phyloP scores from a whole-genome alignment of 1,140 invertebrate species.

The Yoshiicerus persimilis region DNA sequence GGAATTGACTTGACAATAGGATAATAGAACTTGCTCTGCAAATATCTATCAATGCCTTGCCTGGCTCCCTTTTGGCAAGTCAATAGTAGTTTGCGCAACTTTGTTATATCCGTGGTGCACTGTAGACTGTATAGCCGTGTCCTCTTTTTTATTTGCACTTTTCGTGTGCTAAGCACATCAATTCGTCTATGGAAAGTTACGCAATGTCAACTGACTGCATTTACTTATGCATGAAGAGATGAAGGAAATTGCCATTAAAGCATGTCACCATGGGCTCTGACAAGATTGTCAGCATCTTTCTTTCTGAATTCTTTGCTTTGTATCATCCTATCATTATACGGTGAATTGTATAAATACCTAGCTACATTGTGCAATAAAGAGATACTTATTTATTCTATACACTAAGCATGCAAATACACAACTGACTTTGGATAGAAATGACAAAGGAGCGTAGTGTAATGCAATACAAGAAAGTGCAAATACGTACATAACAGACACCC shows the following conservation, averaged over 20 bases:
- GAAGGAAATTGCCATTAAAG: neutral
- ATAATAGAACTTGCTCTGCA: neutral
- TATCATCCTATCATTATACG: neutral
- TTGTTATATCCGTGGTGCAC: neutral
- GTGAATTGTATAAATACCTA: neutral
- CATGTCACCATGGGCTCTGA: neutral
- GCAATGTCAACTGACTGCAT: neutral
- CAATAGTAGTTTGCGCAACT: neutral
- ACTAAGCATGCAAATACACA: too few species aligned
- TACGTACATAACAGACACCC: neutral
- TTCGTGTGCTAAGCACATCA: neutral
- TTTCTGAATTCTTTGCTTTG: neutral
- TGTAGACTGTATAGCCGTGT: neutral
- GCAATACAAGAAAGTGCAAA: neutral
- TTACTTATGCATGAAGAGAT: conserved; percentile 14
- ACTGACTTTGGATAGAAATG: too few species aligned
- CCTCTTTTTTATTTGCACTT: neutral
- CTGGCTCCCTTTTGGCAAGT: neutral
- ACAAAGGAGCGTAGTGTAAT: too few species aligned
- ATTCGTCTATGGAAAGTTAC: neutral
- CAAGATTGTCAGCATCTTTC: neutral
- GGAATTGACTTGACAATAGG: neutral
- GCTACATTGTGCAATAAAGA: neutral
- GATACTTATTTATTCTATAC: neutral
- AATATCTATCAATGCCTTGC: neutral